phyloP scores from a whole-genome alignment of 2,797 vertebrate species.

The Pseudomugil gertrudae region DNA sequence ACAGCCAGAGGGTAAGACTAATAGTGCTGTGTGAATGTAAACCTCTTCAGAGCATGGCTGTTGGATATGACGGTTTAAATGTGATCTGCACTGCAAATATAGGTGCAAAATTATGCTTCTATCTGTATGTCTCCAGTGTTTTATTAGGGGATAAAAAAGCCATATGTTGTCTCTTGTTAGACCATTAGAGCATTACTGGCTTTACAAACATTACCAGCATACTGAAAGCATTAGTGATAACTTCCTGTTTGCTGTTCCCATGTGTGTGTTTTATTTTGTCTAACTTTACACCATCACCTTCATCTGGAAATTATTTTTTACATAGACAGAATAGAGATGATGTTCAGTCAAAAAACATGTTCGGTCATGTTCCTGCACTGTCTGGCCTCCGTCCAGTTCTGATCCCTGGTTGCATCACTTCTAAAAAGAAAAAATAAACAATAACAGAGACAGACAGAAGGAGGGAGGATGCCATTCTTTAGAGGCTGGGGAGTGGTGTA shows the following conservation, averaged over 20 bases:
- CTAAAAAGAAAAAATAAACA: conserved; percentile 15
- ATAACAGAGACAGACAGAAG: conserved; percentile 10
- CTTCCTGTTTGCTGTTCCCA: conserved; percentile 13
- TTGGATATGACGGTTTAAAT: conserved; percentile 16
- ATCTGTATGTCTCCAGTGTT: conserved; percentile 13
- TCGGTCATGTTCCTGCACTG: conserved; percentile 34
- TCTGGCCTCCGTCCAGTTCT: conserved; percentile 43
- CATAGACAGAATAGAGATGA: conserved; percentile 20
- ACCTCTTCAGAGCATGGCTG: conserved; percentile 8
- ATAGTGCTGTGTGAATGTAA: conserved; percentile 10
- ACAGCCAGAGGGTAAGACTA: conserved; percentile 35
- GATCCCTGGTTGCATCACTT: conserved; percentile 28
- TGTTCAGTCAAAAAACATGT: conserved; percentile 44
- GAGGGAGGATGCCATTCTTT: conserved; percentile 18
- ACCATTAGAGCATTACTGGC: conserved; percentile 12
- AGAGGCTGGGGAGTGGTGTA: conserved; percentile 6
- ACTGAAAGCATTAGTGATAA: conserved; percentile 8
- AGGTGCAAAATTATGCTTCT: conserved; percentile 9
- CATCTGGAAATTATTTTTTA: conserved; percentile 63
- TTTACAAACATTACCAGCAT: conserved; percentile 29
- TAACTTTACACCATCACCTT: conserved; percentile 17
- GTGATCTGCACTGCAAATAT: neutral
- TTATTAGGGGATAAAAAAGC: conserved; percentile 2
- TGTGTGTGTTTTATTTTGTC: conserved; percentile 29
- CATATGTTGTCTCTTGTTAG: conserved; percentile 1